Evolutionary conservation across 2,797 vertebrate genomes (phyloP), one percentile per base, ranked within the genome.

Genomic region (Miichthys miiuy): DNA sequence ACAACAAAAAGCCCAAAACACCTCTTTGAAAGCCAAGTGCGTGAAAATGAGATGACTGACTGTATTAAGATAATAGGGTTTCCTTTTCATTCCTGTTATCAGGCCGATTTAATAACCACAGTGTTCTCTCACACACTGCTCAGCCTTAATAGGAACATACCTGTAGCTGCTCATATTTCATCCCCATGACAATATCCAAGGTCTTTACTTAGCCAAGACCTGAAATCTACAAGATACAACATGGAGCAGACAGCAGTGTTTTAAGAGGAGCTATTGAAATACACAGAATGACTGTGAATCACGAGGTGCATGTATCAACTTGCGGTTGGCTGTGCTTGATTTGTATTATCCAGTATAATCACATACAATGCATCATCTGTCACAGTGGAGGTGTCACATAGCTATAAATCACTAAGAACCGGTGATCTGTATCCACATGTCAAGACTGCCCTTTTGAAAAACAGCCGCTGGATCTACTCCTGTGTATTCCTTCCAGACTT

Each of bases 31-130:
- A 65, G 61, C 47, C 60, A 48, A 80, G 58, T 17, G 42, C 23
- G 52, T 63, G 51, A 62, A 81, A 71, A 82, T 71, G 10, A 81
- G 71, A 65, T 44, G 57, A 69, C 72, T 70, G 51, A 56, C 34
- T 66, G 63, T 57, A 69, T 86, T 68, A 73, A 77, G 70, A 79
- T 86, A 73, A 88, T 23, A 87, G 70, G 60, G 54, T 75, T 56
- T 77, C 65, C 55, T 73, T 83, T 66, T 78, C 56, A 81, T 82
- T 86, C 60, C 81, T 86, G 79, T 76, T 84, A 85, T 84, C 77
- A 65, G 79, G 30, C 71, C 23, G 6, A 66, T 62, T 72, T 73
- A 84, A 85, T 82, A 81, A 85, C 50, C 67, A 78, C 44, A 77
- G 54, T 75, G 75, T 63, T 73, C 70, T 74, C 65, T 57, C 46